Conservation (phyloP, 1,140 invertebrate genomes). For the Nasonia longicornis region DNA sequence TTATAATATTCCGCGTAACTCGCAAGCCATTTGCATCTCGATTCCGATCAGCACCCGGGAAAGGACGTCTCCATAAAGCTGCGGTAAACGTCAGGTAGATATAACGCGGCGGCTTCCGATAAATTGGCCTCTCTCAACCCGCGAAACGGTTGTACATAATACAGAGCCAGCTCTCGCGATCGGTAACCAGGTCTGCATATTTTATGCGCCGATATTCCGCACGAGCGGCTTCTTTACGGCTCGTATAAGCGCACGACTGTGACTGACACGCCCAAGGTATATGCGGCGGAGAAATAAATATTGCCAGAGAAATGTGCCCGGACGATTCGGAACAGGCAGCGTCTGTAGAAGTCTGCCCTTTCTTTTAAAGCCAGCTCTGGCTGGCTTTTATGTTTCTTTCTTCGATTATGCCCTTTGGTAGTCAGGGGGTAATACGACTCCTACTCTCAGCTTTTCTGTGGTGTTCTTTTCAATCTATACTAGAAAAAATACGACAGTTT, state of each 20-base stretch:
- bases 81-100: not conserved
- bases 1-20: not conserved
- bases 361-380: constrained; percentile 7
- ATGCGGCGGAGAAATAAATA: constrained; percentile 34
- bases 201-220: constrained; percentile 43
- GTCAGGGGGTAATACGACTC: not conserved
- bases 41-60: not conserved
- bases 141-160: constrained; percentile 23
- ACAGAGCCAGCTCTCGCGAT: constrained; percentile 19
- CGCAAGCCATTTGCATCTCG: not conserved
- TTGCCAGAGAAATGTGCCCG: constrained; percentile 5
- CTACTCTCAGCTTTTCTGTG: not conserved
- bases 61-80: constrained; percentile 13
- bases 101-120: not conserved
- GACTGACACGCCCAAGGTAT: constrained; percentile 35
- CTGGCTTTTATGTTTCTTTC: not conserved
- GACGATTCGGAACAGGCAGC: constrained; percentile 32
- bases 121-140: constrained; percentile 3
- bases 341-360: constrained; percentile 5
- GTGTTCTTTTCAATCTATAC: not conserved
- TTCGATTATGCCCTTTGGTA: not conserved
- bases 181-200: constrained; percentile 38
- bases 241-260: constrained; percentile 26
- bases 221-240: constrained; percentile 29
- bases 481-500: too few species aligned